Conservation (phyloP, 2,797 vertebrate species). For the Syngnathus rostellatus region DNA sequence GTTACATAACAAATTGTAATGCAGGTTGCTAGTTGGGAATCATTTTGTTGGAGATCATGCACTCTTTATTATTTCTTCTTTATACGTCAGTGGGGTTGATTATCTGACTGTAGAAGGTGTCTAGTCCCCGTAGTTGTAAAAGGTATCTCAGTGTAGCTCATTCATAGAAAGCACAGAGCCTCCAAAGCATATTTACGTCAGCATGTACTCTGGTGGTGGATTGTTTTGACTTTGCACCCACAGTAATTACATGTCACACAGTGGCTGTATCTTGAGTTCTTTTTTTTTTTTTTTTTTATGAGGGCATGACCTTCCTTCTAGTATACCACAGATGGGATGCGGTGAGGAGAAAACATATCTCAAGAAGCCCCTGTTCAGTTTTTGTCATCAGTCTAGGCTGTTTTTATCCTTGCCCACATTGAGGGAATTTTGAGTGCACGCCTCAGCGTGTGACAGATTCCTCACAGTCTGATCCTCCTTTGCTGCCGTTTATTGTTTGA, state of each 20-base stretch:
- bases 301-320: neutral
- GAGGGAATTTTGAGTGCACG: conserved; percentile 25
- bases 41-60: neutral
- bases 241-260: neutral
- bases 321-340: neutral
- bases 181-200: conserved; percentile 57
- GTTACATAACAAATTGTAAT: conserved; percentile 23
- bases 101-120: neutral
- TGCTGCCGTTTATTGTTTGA: conserved; percentile 45
- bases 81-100: neutral
- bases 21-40: neutral
- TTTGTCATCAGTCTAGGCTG: conserved; percentile 14
- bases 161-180: conserved; percentile 1
- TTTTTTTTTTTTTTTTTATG: neutral
- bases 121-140: neutral
- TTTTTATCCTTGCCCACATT: conserved; percentile 12
- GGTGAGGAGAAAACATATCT: neutral
- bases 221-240: conserved; percentile 1
- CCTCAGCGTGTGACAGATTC: conserved; percentile 32
- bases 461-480: conserved; percentile 37
- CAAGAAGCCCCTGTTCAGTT: conserved; percentile 3
- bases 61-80: too few species aligned
- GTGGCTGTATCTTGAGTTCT: neutral
- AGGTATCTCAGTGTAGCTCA: neutral
- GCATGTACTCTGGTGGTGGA: conserved; percentile 49